phyloP scores from a whole-genome alignment of 1,140 invertebrate species.

The Drosophila ohnishii region DNA sequence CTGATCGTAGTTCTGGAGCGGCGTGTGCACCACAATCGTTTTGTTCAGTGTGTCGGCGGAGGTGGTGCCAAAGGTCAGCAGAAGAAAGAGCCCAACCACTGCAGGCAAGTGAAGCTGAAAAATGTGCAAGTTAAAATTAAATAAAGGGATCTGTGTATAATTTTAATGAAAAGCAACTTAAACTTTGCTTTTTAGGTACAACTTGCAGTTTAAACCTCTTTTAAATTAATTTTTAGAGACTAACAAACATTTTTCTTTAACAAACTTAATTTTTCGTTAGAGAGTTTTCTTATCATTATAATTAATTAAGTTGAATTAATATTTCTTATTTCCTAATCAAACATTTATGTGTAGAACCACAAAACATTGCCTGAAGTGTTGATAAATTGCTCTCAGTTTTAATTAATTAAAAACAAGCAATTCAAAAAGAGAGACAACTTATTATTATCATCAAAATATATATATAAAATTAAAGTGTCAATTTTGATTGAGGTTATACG shows the following conservation, averaged over 20 bases:
- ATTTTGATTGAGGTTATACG: background rate
- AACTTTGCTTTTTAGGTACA: background rate
- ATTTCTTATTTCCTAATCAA: background rate
- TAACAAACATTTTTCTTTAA: background rate
- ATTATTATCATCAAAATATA: background rate
- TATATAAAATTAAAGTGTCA: background rate
- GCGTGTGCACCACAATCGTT: conserved; percentile 67
- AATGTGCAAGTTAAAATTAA: too few species aligned
- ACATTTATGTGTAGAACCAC: background rate
- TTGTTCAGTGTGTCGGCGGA: conserved; percentile 21
- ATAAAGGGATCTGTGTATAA: too few species aligned
- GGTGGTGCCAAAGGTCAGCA: conserved; percentile 25
- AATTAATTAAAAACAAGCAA: conserved; percentile 1
- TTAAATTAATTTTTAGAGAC: background rate
- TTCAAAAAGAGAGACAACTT: too few species aligned
- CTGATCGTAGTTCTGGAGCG: conserved; percentile 67
- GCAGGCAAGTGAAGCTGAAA: background rate
- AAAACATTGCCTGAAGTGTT: too few species aligned
- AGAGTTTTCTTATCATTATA: background rate
- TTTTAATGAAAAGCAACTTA: too few species aligned
- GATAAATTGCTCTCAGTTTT: too few species aligned
- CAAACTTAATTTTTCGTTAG: background rate
- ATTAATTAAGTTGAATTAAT: background rate
- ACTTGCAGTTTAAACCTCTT: background rate
- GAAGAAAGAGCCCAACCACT: conserved; percentile 22